Evolutionary conservation across 64 coral and sea anemone species (phyloP).

Genomic region (Anthopleura sola): DNA sequence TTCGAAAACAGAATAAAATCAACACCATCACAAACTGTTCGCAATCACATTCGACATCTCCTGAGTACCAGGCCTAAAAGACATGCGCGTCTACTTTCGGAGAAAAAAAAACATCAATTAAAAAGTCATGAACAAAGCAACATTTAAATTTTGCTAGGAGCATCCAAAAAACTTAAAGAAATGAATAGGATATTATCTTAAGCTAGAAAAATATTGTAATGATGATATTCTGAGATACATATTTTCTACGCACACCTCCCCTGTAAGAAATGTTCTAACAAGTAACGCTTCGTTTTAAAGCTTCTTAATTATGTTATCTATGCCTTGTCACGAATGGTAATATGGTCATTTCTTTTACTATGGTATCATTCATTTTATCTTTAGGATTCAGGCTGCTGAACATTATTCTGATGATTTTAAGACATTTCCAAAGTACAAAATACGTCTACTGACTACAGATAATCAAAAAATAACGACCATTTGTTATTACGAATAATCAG

Average conservation of each 20-base stretch:
- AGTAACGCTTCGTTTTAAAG: not conserved
- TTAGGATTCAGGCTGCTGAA: not conserved
- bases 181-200: too few relatives aligned
- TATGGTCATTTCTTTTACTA: not conserved
- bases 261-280: not conserved
- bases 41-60: not conserved
- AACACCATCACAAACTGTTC: not conserved
- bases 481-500: not conserved
- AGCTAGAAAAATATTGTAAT: too few relatives aligned
- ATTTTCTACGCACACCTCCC: not conserved
- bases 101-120: not conserved
- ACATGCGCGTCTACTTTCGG: not conserved
- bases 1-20: slow-evolving; percentile 1
- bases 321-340: not conserved
- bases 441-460: not conserved
- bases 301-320: not conserved
- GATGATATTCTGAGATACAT: not conserved
- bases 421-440: not conserved
- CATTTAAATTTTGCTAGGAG: too few relatives aligned
- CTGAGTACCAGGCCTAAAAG: not conserved
- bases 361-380: not conserved
- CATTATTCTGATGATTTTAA: not conserved
- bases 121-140: too few relatives aligned
- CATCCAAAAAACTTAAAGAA: too few relatives aligned
- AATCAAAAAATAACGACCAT: not conserved